phyloP scores from a whole-genome alignment of 2,797 vertebrate species.

The Bradypus variegatus region DNA sequence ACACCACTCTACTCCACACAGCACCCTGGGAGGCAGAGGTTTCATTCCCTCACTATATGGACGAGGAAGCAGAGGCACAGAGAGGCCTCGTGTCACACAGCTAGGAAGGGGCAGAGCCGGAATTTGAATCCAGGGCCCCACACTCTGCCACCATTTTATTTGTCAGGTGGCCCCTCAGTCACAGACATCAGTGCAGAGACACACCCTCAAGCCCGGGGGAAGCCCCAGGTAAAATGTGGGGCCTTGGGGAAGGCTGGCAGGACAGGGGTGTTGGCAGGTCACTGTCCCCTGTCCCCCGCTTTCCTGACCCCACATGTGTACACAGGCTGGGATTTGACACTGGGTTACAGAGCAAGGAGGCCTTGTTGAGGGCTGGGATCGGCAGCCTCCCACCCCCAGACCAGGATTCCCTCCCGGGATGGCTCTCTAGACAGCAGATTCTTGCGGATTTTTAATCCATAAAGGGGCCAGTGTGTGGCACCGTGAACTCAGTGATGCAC shows the following conservation, averaged over 20 bases:
- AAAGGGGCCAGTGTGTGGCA: neutral
- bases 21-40: too few species aligned
- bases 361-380: neutral
- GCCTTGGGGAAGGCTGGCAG: neutral
- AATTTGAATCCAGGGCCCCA: neutral
- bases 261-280: neutral
- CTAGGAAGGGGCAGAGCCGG: neutral
- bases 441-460: neutral
- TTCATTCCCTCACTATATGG: neutral
- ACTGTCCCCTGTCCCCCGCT: neutral
- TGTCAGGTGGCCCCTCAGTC: neutral
- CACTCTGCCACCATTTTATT: neutral
- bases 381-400: neutral
- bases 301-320: rapidly evolving
- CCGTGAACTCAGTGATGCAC: neutral
- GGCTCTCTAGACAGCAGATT: neutral
- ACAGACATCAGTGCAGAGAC: neutral
- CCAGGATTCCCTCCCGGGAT: neutral
- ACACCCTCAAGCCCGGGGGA: too few species aligned
- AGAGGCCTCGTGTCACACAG: neutral
- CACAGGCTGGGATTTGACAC: neutral
- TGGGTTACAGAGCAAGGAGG: neutral
- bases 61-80: neutral
- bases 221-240: neutral
- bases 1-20: neutral